Conservation (phyloP, 1,140 invertebrate genomes). For the Drepana arcuata region DNA sequence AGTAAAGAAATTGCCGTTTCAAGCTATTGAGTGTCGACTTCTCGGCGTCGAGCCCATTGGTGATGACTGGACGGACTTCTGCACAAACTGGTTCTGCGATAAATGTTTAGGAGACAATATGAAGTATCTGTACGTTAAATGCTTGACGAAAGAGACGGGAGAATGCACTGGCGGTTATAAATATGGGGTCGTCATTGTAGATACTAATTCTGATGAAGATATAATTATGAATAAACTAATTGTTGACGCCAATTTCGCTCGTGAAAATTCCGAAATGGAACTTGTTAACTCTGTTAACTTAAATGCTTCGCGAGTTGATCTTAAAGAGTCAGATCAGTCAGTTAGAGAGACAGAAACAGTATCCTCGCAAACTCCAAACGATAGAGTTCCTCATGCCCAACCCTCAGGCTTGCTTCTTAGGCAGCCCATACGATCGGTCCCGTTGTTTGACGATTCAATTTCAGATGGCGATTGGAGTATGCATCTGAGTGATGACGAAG, state of each 20-base stretch:
- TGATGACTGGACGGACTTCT: conserved; percentile 44
- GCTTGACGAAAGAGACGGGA: conserved; percentile 44
- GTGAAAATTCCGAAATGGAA: too few species aligned
- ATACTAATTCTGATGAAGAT: conserved; percentile 39
- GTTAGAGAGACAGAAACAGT: too few species aligned
- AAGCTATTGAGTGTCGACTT: conserved; percentile 64
- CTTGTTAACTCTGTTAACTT: too few species aligned
- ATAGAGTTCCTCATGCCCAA: too few species aligned
- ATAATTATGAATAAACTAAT: conserved; percentile 45
- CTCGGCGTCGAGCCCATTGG: conserved; percentile 42
- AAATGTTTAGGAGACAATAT: conserved; percentile 32
- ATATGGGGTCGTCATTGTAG: conserved; percentile 48
- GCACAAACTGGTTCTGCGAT: conserved; percentile 47
- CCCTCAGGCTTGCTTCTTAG: too few species aligned
- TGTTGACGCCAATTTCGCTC: conserved; percentile 45
- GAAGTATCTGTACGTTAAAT: conserved; percentile 49
- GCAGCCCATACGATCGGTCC: too few species aligned
- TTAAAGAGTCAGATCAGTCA: too few species aligned
- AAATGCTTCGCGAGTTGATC: too few species aligned
- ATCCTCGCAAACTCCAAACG: too few species aligned
- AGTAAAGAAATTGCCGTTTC: conserved; percentile 51
- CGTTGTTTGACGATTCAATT: too few species aligned
- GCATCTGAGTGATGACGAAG: too few species aligned
- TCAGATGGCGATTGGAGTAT: too few species aligned
- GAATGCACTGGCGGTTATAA: conserved; percentile 48